These are phyloP conservation scores for Melitaea athalia DNA, from an alignment of 2,888 invertebrate genomes.

Conservation along the genomic window DNA sequence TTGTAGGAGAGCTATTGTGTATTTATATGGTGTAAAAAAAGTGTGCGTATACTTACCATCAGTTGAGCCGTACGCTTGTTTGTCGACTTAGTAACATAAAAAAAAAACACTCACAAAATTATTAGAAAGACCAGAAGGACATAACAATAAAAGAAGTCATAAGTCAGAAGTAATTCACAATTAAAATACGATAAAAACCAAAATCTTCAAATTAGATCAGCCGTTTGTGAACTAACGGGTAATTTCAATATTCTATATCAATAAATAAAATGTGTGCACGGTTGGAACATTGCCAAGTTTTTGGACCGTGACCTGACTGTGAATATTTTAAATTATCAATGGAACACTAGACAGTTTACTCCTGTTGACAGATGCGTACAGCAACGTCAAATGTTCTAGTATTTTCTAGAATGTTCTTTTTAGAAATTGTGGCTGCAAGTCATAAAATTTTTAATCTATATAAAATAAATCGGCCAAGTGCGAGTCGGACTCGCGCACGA, in stretches of 20 bases:
- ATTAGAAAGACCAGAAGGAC: too few relatives aligned
- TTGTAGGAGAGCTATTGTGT: too few relatives aligned
- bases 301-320: constrained; percentile 27
- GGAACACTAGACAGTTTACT: constrained; percentile 23
- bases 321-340: constrained; percentile 28
- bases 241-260: constrained; percentile 27
- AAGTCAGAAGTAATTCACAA: constrained; percentile 1
- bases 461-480: too few relatives aligned
- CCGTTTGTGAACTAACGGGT: background rate
- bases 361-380: constrained; percentile 1
- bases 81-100: too few relatives aligned
- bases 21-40: too few relatives aligned
- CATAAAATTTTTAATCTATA: too few relatives aligned
- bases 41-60: too few relatives aligned
- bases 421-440: background rate
- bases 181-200: constrained; percentile 3
- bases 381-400: constrained; percentile 9
- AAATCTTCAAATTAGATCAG: background rate
- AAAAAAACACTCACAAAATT: too few relatives aligned
- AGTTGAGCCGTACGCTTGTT: too few relatives aligned
- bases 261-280: constrained; percentile 16
- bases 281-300: constrained; percentile 29
- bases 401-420: background rate
- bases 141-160: too few relatives aligned
- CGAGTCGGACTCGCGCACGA: too few relatives aligned